Base-by-base conservation (phyloP, 2,113 vertebrate species). In the Paedocypris sp. region DNA sequence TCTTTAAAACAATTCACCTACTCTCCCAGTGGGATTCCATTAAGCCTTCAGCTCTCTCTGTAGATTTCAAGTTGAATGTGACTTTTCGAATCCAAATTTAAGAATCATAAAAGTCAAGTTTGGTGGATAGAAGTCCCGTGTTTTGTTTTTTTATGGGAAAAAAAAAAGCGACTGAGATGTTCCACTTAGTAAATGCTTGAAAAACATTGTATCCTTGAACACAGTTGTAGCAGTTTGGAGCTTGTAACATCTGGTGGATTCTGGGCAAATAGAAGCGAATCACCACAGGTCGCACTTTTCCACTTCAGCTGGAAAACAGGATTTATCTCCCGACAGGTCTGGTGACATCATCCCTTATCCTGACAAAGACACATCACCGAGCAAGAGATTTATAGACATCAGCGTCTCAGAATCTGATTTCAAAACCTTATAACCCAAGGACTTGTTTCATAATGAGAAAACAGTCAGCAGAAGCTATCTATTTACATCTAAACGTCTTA, bases 281-380 rank as follows among this genome's bases (percentile, higher is more conserved):
- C 9, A 53, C 20, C 50, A 36, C 20, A 38, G 50, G 52, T 25
- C 52, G 41, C 36, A 29, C 51, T 56, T 56, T 56, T 56, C 52
- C 15, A 28, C 35, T 41, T 56, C 23, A 41, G 23, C 15, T 12
- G 36, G 15, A 6, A 56, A 56, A 41, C 11, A 13, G 10, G 35
- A 56, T 56, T 56, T 56, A 56, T 56, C 22, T 29, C 41, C 10
- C 9, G 29, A 66, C 23, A 60, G 50, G 50, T 28, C 7, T 29
- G 19, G 22, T 56, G 22, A 62, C 52, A 50, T 67, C 33, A 54
- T 57, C n/a, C 26, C 20, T 23, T 25, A 33, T 25, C 38, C 39
- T 25, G 19, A 45, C n/a, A 2, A 43, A 50, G 35, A 62, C 41
- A 56, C 41, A 62, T 41, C 38, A 50, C 33, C 31, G 3, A 9